phyloP scores from a whole-genome alignment of 2,797 vertebrate genomes.

The Hemibagrus guttatus region DNA sequence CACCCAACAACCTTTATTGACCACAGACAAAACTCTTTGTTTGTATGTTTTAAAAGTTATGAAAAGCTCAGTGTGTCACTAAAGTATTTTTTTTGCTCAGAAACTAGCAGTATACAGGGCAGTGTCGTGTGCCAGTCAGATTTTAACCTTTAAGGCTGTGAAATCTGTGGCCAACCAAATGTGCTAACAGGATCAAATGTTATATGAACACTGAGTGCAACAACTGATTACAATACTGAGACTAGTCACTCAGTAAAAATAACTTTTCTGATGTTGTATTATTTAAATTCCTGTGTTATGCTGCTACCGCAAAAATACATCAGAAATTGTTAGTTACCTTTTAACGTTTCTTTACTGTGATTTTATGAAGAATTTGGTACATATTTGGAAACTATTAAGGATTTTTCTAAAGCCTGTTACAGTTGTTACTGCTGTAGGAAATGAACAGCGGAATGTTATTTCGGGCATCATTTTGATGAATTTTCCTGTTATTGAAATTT shows the following conservation, averaged over 20 bases:
- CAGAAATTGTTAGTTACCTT: not conserved
- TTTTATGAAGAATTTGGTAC: not conserved
- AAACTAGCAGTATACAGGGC: not conserved
- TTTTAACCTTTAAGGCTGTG: constrained; percentile 5
- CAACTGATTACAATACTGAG: not conserved
- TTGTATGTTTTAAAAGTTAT: not conserved
- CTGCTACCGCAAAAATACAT: not conserved
- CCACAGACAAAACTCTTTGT: not conserved
- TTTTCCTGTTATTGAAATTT: not conserved
- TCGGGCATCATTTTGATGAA: not conserved
- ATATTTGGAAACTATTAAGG: not conserved
- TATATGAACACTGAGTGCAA: not conserved
- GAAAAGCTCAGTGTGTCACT: not conserved
- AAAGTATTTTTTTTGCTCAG: not conserved
- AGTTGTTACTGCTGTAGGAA: not conserved
- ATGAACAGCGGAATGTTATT: not conserved
- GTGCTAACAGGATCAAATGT: not conserved
- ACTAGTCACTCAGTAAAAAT: constrained; percentile 19
- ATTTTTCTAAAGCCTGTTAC: not conserved
- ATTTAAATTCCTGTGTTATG: not conserved
- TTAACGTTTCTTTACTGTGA: not conserved
- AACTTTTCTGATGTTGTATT: constrained; percentile 15
- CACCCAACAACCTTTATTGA: not conserved
- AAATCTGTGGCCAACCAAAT: constrained; percentile 5
- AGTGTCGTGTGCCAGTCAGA: not conserved